Conservation (phyloP, 2,888 invertebrate species). For the Tenthredo livida region DNA sequence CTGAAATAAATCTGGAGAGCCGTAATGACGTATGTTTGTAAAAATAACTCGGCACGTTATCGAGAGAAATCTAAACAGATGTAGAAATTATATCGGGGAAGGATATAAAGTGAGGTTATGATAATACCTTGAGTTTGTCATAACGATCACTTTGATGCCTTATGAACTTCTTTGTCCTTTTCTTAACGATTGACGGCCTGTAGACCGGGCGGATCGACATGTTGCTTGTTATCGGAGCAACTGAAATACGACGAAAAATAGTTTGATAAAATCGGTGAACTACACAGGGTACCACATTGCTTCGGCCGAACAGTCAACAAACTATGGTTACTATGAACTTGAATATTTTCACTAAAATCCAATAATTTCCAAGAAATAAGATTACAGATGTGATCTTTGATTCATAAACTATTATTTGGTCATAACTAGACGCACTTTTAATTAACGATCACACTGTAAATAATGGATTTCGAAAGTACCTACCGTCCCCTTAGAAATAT, state of each 20-base stretch:
- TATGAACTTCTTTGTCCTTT: constrained; percentile 98
- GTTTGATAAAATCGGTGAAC: not conserved
- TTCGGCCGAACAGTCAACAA: constrained; percentile 44
- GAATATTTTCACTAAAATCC: constrained; percentile 22
- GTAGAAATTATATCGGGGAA: not conserved
- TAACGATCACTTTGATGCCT: constrained; percentile 99
- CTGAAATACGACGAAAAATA: constrained; percentile 64
- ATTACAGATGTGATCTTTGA: not conserved
- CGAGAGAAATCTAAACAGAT: not conserved
- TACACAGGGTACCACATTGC: constrained; percentile 33
- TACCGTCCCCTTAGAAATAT: constrained; percentile 61
- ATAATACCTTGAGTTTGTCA: constrained; percentile 92
- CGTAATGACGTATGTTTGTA: not conserved
- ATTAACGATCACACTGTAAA: constrained; percentile 60
- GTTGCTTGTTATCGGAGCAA: constrained; percentile 76
- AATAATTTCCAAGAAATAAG: constrained; percentile 32
- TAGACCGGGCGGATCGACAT: constrained; percentile 95
- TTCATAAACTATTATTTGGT: not conserved
- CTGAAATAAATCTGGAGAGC: not conserved
- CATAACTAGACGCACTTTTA: constrained; percentile 21
- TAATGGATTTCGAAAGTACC: constrained; percentile 63
- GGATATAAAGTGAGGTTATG: constrained; percentile 59
- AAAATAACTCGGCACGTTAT: not conserved
- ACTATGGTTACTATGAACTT: not conserved
- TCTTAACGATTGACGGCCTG: constrained; percentile 95